These are phyloP conservation scores for Triplophysa bombifrons DNA, from an alignment of 2,797 vertebrate genomes.

Conservation along the genomic window DNA sequence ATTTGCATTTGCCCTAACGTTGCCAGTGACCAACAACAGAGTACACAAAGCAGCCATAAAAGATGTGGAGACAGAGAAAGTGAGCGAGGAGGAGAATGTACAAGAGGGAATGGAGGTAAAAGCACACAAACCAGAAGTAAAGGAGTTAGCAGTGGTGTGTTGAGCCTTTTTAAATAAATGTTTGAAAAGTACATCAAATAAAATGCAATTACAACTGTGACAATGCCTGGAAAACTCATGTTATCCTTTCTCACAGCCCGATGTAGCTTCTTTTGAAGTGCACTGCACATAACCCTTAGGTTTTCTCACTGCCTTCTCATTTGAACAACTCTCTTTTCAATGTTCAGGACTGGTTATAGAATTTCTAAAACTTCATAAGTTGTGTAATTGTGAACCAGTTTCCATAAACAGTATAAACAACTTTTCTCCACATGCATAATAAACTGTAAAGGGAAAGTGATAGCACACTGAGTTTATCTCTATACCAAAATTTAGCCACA, in stretches of 20 bases:
- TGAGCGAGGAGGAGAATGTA: not conserved
- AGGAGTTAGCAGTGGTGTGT: not conserved
- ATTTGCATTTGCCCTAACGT: not conserved
- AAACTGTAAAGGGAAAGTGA: too few relatives aligned
- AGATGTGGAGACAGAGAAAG: not conserved
- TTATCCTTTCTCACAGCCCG: constrained; percentile 4
- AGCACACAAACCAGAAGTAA: not conserved
- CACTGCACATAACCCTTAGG: not conserved
- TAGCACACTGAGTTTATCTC: too few relatives aligned
- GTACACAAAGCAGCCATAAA: not conserved
- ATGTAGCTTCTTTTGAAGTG: constrained; percentile 16
- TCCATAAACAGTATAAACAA: not conserved
- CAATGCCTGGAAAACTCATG: not conserved
- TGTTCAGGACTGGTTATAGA: constrained; percentile 5
- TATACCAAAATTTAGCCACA: too few relatives aligned
- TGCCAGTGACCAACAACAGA: not conserved
- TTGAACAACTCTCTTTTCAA: not conserved
- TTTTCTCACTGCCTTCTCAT: not conserved
- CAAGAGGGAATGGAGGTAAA: not conserved
- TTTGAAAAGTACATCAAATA: not conserved
- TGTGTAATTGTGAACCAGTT: too few relatives aligned
- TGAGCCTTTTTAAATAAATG: not conserved
- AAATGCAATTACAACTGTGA: not conserved
- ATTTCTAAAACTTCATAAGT: constrained; percentile 32
- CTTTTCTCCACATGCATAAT: too few relatives aligned